Conservation (phyloP, 2,888 invertebrate species). For the Amitus sp. region DNA sequence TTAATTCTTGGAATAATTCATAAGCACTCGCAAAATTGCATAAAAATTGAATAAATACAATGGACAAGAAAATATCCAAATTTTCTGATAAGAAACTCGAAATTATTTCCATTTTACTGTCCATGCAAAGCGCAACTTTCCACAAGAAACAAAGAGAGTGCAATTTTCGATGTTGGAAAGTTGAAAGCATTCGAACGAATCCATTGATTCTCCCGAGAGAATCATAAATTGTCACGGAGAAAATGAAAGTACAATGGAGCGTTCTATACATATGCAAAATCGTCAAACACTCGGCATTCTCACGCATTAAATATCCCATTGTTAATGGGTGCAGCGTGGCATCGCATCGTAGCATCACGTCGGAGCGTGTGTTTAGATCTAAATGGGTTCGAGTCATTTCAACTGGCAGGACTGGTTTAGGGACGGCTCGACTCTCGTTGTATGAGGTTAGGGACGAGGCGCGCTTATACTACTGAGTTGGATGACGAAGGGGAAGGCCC, state of each 20-base stretch:
- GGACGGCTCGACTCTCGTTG: conserved; percentile 54
- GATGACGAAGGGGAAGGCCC: conserved; percentile 25
- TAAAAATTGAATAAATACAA: too few species aligned
- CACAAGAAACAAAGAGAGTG: too few species aligned
- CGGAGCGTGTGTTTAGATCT: conserved; percentile 29
- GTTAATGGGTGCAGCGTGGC: conserved; percentile 12
- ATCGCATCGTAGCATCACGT: conserved; percentile 10
- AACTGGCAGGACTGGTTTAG: conserved; percentile 48
- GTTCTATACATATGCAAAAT: conserved; percentile 7
- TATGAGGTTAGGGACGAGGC: conserved; percentile 61
- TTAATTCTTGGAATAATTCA: too few species aligned
- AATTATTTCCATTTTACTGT: too few species aligned
- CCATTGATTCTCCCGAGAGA: neutral
- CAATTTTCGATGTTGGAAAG: too few species aligned
- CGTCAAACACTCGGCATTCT: conserved; percentile 20
- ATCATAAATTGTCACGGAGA: conserved; percentile 1
- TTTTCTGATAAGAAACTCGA: too few species aligned
- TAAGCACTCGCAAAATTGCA: too few species aligned
- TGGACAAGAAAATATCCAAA: too few species aligned
- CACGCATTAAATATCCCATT: conserved; percentile 21
- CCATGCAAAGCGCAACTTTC: too few species aligned
- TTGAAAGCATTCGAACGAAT: too few species aligned
- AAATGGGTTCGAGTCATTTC: conserved; percentile 34
- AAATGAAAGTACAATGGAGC: conserved; percentile 2
- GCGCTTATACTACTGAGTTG: conserved; percentile 52